phyloP scores from a whole-genome alignment of 1,140 invertebrate genomes.

The Philotrypesis tridentata region DNA sequence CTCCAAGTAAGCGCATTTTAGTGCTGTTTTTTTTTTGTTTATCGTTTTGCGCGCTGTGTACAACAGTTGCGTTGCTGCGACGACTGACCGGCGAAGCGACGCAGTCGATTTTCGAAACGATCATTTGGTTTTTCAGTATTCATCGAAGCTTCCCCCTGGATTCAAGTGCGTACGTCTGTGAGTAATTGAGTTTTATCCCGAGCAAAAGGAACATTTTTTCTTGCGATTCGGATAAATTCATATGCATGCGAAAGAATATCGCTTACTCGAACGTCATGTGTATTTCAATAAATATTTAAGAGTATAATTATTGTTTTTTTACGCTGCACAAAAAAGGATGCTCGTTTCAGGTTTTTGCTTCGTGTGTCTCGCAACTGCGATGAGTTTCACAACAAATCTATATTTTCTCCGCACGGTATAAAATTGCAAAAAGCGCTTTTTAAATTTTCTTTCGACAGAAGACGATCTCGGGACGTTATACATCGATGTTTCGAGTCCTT shows the following conservation, averaged over 20 bases:
- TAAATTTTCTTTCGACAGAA: background rate
- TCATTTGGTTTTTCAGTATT: too few relatives aligned
- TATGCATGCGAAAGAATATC: background rate
- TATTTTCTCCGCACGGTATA: background rate
- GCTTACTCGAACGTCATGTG: background rate
- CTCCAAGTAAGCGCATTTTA: background rate
- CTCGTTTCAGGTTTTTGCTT: conserved; percentile 20
- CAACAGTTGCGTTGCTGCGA: background rate
- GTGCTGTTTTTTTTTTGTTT: background rate
- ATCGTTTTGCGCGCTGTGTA: too few relatives aligned
- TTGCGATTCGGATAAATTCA: background rate
- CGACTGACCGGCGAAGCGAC: too few relatives aligned
- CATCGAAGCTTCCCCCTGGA: too few relatives aligned
- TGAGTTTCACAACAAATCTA: conserved; percentile 13
- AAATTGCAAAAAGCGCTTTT: background rate
- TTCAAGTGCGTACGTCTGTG: too few relatives aligned
- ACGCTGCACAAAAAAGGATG: background rate
- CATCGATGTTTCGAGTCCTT: background rate
- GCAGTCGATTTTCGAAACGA: too few relatives aligned
- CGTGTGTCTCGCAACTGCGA: background rate
- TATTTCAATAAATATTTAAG: conserved; percentile 19
- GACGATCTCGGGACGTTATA: background rate
- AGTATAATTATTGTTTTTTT: conserved; percentile 12
- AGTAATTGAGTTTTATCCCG: too few relatives aligned
- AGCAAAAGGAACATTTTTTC: too few relatives aligned